These are phyloP conservation scores for Melanostoma scalare DNA, from an alignment of 2,888 invertebrate species.

Conservation along the genomic window DNA sequence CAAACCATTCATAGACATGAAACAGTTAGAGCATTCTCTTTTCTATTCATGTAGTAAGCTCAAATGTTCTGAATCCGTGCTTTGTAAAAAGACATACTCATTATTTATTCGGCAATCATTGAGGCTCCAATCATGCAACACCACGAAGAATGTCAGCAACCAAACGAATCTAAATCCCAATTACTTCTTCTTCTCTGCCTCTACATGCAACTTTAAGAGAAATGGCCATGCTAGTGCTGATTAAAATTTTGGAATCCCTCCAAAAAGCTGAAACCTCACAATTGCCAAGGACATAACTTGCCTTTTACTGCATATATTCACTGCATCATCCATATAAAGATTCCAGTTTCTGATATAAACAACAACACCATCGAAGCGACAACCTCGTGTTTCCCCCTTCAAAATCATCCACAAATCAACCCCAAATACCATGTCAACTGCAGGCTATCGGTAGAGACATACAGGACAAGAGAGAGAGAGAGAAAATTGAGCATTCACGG, in stretches of 20 bases:
- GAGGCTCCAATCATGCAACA: slow-evolving; percentile 24
- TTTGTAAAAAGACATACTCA: too few species aligned
- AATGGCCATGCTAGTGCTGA: slow-evolving; percentile 18
- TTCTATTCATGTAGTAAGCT: too few species aligned
- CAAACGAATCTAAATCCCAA: slow-evolving; percentile 23
- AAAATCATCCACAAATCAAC: slow-evolving; percentile 44
- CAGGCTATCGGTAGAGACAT: slow-evolving; percentile 9
- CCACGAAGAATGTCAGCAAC: slow-evolving; percentile 9
- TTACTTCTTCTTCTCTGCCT: neutral
- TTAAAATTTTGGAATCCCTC: slow-evolving; percentile 44
- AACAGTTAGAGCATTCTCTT: too few species aligned
- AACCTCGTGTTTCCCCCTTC: slow-evolving; percentile 1
- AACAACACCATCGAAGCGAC: slow-evolving; percentile 1
- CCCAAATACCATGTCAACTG: slow-evolving; percentile 40
- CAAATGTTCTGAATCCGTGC: too few species aligned
- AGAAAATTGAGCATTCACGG: neutral
- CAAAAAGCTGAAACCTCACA: slow-evolving; percentile 32
- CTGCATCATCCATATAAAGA: slow-evolving; percentile 20
- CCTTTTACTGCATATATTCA: slow-evolving; percentile 18
- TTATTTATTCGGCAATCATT: slow-evolving; percentile 20
- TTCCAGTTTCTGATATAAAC: slow-evolving; percentile 12
- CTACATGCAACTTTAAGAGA: neutral
- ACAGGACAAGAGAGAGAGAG: neutral
- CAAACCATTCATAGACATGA: too few species aligned
- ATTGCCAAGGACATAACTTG: slow-evolving; percentile 20